Percentiles rank a stretch among this genome's conserved stretches.
Conservation (phyloP, 2,888 invertebrate genomes). For the Cremastinae sp. region DNA sequence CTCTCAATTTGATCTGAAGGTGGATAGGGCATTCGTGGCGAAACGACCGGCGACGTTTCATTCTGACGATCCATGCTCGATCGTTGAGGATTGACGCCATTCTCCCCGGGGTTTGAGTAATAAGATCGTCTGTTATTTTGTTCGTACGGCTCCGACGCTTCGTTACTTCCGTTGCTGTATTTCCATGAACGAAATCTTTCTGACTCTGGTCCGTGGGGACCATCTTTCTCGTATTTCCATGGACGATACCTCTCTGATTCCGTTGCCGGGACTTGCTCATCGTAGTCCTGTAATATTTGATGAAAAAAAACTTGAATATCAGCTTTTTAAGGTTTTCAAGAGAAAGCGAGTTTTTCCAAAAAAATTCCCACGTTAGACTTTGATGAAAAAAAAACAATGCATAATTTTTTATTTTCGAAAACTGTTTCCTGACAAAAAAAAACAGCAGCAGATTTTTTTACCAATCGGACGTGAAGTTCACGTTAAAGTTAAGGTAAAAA, state of each 20-base stretch:
- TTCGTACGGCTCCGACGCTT: conserved; percentile 55
- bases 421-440: too few species aligned
- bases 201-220: conserved; percentile 44
- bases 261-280: conserved; percentile 25
- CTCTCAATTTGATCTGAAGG: conserved; percentile 72
- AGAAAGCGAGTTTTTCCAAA: neutral
- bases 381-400: too few species aligned
- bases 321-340: too few species aligned
- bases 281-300: conserved; percentile 34
- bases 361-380: neutral
- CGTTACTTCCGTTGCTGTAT: conserved; percentile 48
- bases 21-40: conserved; percentile 72
- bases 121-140: conserved; percentile 49
- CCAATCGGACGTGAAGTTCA: neutral
- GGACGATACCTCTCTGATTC: conserved; percentile 46
- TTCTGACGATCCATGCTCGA: conserved; percentile 59
- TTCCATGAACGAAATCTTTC: conserved; percentile 43
- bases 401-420: too few species aligned
- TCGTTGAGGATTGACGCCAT: conserved; percentile 65
- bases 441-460: too few species aligned
- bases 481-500: too few species aligned
- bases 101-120: conserved; percentile 70
- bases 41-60: conserved; percentile 66
- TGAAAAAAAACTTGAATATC: too few species aligned
- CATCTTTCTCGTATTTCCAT: conserved; percentile 33